These are phyloP conservation scores for Prorops nasuta DNA, from an alignment of 1,140 invertebrate genomes.

Conservation along the genomic window DNA sequence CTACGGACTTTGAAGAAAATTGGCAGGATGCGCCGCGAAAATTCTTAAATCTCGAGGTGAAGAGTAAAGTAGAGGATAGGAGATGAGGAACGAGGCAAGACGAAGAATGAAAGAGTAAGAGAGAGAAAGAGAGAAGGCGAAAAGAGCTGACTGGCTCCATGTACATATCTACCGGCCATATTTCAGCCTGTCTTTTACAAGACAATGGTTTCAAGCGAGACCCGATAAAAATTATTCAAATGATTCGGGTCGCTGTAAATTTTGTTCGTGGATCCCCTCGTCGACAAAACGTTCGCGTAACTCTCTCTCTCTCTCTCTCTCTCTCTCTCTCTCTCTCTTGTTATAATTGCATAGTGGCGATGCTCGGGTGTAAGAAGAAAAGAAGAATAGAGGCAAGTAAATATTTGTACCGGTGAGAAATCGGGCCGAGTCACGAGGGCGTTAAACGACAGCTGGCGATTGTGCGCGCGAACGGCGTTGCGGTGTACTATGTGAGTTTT, in stretches of 20 bases:
- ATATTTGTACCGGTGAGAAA: conserved; percentile 15
- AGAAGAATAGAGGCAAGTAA: too few relatives aligned
- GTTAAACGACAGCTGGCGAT: conserved; percentile 17
- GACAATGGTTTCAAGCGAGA: conserved; percentile 46
- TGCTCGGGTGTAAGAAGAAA: too few relatives aligned
- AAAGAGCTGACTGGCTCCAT: too few relatives aligned
- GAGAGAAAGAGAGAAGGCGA: conserved; percentile 15
- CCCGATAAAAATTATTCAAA: conserved; percentile 49
- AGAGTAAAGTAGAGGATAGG: not conserved
- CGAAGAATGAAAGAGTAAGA: conserved; percentile 1
- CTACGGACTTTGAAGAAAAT: too few relatives aligned
- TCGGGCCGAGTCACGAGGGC: conserved; percentile 7
- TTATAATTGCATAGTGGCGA: too few relatives aligned
- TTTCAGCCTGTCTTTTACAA: conserved; percentile 44
- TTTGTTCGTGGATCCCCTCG: conserved; percentile 27
- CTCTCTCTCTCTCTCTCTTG: conserved; percentile 9
- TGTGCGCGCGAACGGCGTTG: conserved; percentile 12
- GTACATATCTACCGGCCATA: too few relatives aligned
- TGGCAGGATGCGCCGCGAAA: too few relatives aligned
- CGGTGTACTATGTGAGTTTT: conserved; percentile 9
- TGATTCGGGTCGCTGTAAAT: conserved; percentile 35
- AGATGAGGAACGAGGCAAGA: not conserved
- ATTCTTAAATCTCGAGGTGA: too few relatives aligned
- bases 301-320: not conserved
- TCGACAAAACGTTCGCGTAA: conserved; percentile 3